Conservation (phyloP, 1,140 invertebrate species). For the Sarcophaga peregrina region DNA sequence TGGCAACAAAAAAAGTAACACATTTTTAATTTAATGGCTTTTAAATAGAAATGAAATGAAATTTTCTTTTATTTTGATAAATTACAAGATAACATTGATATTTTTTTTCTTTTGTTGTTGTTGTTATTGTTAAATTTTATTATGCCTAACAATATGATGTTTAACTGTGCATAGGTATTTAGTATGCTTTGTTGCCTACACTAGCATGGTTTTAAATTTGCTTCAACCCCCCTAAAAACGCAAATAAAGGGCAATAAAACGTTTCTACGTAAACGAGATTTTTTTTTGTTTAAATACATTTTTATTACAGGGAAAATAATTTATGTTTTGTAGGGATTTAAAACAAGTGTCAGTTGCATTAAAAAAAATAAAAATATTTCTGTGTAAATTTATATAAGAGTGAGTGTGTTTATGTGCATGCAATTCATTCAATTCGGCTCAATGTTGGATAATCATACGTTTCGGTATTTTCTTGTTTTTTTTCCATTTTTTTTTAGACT, state of each 20-base stretch:
- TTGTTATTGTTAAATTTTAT: no score
- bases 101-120: no score
- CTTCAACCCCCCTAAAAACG: neutral
- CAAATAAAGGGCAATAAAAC: conserved; percentile 16
- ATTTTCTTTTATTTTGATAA: conserved; percentile 28
- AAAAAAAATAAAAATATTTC: neutral
- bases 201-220: no score
- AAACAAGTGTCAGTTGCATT: conserved; percentile 36
- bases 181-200: no score
- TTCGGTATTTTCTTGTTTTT: neutral
- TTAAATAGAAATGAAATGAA: conserved; percentile 29
- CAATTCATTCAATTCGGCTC: neutral
- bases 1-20: no score
- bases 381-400: neutral
- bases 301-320: conserved; percentile 31
- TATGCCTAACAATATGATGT: no score
- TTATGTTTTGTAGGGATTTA: conserved; percentile 41
- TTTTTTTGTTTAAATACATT: neutral
- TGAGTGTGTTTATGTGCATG: neutral
- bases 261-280: neutral
- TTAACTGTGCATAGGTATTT: no score
- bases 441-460: conserved; percentile 36
- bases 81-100: conserved; percentile 27
- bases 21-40: conserved; percentile 35
- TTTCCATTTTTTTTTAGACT: neutral